These are phyloP conservation scores for rat (Rattus norvegicus) DNA, from an alignment of 2,113 vertebrate genomes.

Conservation along the genomic window DNA sequence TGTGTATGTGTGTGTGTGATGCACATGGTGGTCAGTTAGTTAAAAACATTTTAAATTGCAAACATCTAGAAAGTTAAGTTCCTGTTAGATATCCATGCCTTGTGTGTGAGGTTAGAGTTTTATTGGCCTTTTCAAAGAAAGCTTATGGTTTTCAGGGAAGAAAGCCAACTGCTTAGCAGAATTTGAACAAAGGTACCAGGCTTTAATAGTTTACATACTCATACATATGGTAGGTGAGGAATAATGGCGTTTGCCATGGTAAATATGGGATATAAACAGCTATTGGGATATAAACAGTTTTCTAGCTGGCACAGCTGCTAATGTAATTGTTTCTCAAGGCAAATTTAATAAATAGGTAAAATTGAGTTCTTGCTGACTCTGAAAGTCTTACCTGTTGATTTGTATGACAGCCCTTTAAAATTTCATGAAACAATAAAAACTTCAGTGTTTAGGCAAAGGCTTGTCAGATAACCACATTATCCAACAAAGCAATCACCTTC, in stretches of 20 bases:
- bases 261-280: neutral
- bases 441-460: neutral
- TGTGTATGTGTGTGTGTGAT: neutral
- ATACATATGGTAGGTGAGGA: neutral
- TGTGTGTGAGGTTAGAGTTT: neutral
- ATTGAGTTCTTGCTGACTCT: constrained; percentile 18
- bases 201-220: neutral
- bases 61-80: constrained; percentile 1
- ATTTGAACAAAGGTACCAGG: neutral
- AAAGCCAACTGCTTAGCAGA: neutral
- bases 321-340: constrained; percentile 41
- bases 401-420: constrained; percentile 51
- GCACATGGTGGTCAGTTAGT: neutral
- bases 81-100: neutral
- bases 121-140: neutral
- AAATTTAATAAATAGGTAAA: constrained; percentile 54
- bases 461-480: neutral
- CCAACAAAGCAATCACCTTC: neutral
- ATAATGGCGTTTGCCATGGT: neutral
- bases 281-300: constrained; percentile 4
- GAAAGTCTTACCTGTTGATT: constrained; percentile 22
- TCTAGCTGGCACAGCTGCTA: neutral
- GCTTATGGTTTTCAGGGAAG: neutral
- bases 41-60: constrained; percentile 22
- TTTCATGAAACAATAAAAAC: constrained; percentile 38